Percentiles rank a stretch among this genome's conserved stretches.
phyloP scores from a whole-genome alignment of 2,888 invertebrate genomes.

The Leuctra nigra region DNA sequence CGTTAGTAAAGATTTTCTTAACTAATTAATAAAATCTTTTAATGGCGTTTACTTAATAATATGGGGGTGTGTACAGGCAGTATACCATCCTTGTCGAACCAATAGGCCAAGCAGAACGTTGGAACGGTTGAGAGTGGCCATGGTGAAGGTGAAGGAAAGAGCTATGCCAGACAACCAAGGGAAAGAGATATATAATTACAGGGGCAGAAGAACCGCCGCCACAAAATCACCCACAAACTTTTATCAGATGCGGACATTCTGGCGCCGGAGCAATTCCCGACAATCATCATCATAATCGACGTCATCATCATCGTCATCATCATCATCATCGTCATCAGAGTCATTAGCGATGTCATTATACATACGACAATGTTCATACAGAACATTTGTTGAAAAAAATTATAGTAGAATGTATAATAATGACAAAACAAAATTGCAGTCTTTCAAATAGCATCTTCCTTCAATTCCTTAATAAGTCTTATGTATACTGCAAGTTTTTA shows the following conservation, averaged over 20 bases:
- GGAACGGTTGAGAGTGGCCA: too few relatives aligned
- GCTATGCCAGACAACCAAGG: not conserved
- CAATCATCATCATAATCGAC: not conserved
- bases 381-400: not conserved
- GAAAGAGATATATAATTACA: constrained; percentile 4
- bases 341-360: not conserved
- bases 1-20: too few relatives aligned
- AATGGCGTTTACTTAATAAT: too few relatives aligned
- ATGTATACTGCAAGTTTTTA: too few relatives aligned
- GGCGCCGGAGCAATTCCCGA: constrained; percentile 1
- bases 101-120: too few relatives aligned
- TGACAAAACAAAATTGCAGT: too few relatives aligned
- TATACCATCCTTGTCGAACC: too few relatives aligned
- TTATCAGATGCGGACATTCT: constrained; percentile 2
- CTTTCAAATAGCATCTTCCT: too few relatives aligned
- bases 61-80: too few relatives aligned
- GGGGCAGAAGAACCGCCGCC: not conserved
- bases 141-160: too few relatives aligned
- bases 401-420: not conserved
- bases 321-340: not conserved
- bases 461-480: too few relatives aligned
- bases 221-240: not conserved
- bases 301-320: not conserved
- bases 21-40: too few relatives aligned
- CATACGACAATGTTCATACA: not conserved